Evolutionary conservation across 2,888 invertebrate genomes (phyloP), one percentile per base, ranked within the genome.

Genomic region (Aphodius granarius): DNA sequence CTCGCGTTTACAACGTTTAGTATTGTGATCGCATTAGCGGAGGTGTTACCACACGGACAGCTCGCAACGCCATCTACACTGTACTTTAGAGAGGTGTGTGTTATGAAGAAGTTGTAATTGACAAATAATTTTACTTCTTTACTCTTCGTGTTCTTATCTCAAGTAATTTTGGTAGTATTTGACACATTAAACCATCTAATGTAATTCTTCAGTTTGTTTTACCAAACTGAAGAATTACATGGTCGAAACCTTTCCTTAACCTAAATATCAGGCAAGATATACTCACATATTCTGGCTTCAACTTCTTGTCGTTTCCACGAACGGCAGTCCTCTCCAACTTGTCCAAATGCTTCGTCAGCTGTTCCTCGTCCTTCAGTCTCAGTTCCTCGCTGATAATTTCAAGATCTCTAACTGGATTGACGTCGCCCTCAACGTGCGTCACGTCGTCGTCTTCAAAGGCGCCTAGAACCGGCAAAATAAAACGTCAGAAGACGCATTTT

Each of bases 401-500:
- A 84, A 99, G 89, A 88, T 99, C 99, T 74, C 99, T 91, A 0
- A 98, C 93, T 0, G 99, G 99, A 87, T 99, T 94, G 1, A 99
- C 98, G 78, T 99, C 99, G 0, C 99, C 99, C 87, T 99, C 99
- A 0, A 99, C 94, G 86, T 99, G 99, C 71, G 96, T 97, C 0
- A 99, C 98, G 84, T 98, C 98, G 75, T 97, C 96, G 84, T 98
- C 98, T 79, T 98, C 98, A 86, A 99, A 99, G 6, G 97, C 97
- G 84, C 97, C 97, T 97, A 83, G 62, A 76, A 76, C n/a, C n/a
- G n/a, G n/a, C n/a, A n/a, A n/a, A n/a, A n/a, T n/a, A n/a, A 63
- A 13, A 5, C 13, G 22, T n/a, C n/a, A n/a, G 23, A 43, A 13
- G 1, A 13, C 13, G 43, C 43, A 43, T 13, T 43, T 43, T 43